Base-by-base conservation (phyloP, 2,888 invertebrate genomes). In the Trachelus tabidus region DNA sequence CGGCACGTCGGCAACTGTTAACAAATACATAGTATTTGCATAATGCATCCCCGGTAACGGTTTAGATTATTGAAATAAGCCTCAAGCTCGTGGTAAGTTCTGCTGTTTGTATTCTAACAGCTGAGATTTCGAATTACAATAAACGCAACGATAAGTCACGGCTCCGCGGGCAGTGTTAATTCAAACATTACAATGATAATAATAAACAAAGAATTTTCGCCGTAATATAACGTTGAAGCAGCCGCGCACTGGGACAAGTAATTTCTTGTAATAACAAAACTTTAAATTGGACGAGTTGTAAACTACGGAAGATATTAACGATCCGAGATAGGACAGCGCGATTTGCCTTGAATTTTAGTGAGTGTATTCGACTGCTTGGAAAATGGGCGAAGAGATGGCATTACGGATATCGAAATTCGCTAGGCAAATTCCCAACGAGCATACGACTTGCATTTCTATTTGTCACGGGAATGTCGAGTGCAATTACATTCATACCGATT, bases 1-100 rank as follows among this genome's bases (percentile, higher is more conserved):
- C 81, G 94, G 93, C 77, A 94, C 92, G 85, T 96, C 95, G 1
- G 95, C 95, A 92, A 96, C 96, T 95, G 88, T 81, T 80, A 83
- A 76, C 31, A 31, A 71, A 71, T 71, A 34, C 31, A 71, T 56
- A 35, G 35, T 12, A 56, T 56, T 56, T 56, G 56, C 56, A 56
- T 56, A 56, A 56, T 56, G 56, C 23, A 56, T 23, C 9, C 15
- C 15, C 34, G 71, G 31, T 4, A 71, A 71, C 9, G 12, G 71
- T 71, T 34, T 12, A 23, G 71, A 71, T 33, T 71, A 71, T 33
- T 71, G 71, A 71, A 71, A 56, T 56, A 23, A 56, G 56, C 23
- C 23, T 6, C 2, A 2, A 23, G 56, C 56, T 56, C 56, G 56
- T 2, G 56, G 56, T 9, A 23, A 23, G 56, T 56, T 56, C 23